Evolutionary conservation across 1,140 invertebrate genomes (phyloP).

Genomic region (Homarus americanus): DNA sequence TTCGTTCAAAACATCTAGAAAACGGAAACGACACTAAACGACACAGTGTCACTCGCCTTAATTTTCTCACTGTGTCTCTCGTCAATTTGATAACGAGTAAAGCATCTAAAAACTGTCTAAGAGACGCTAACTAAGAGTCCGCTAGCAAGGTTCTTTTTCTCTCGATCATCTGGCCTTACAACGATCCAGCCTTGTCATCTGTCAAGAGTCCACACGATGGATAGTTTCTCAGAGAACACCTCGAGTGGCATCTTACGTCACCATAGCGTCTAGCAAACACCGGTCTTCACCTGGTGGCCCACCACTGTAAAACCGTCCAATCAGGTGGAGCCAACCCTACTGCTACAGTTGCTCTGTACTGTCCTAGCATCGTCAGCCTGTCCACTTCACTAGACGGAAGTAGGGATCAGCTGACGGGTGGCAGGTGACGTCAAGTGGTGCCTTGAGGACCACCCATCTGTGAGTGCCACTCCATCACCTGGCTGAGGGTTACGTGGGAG

Average conservation of each 20-base stretch:
- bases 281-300: conserved; percentile 25
- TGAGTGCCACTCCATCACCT: neutral
- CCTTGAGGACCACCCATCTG: neutral
- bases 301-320: neutral
- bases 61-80: neutral
- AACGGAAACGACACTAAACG: neutral
- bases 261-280: conserved; percentile 38
- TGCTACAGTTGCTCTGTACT: neutral
- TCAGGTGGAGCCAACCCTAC: conserved; percentile 3
- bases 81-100: neutral
- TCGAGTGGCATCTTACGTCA: conserved; percentile 19
- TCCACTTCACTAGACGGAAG: neutral
- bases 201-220: neutral
- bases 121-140: neutral
- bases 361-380: conserved; percentile 23
- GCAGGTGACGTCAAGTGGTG: neutral
- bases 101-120: neutral
- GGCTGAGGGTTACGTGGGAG: neutral
- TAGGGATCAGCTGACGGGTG: neutral
- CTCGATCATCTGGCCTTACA: neutral
- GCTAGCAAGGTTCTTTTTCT: neutral
- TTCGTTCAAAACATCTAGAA: neutral
- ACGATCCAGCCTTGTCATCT: neutral
- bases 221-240: neutral
- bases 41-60: neutral